Evolutionary conservation across 1,140 invertebrate genomes (phyloP), one percentile per base, ranked within the genome.

Genomic region (Ladona fulva): DNA sequence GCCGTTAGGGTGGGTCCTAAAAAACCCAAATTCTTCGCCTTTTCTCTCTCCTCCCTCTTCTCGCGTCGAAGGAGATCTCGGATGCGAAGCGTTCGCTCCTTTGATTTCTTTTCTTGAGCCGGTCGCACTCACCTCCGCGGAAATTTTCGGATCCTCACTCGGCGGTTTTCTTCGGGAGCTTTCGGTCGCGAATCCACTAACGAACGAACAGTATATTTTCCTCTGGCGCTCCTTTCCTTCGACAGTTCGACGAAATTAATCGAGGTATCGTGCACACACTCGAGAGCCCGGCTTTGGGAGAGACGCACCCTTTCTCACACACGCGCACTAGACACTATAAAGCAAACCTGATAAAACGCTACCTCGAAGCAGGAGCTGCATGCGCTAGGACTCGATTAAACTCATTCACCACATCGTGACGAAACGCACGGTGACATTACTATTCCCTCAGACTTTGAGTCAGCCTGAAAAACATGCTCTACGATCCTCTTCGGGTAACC

Each of bases 391-490:
- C 52, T 66, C 29, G 29, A 66, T 22, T 5, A 66, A 16, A 66
- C 14, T 66, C 52, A 66, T 66, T 66, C 52, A 66, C 52, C 52
- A 66, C 52, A 66, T 66, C 52, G 52, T 66, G 52, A 66, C 52
- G 29, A 37, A 37, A 12, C 52, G 52, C n/a, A 19, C 16, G 52
- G 52, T 66, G n/a, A 66, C 52, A 66, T 66, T 66, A 66, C 52
- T 66, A 66, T 66, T 66, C 52, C 52, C n/a, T 22, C n/a, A 66
- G n/a, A 22, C 14, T 16, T 66, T 66, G 52, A 66, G 52, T 22
- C 52, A 66, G n/a, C 14, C 52, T 66, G 52, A 66, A 66, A 66
- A 66, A 66, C 52, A 66, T 66, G 52, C 52, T 66, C 52, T 66
- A 16, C n/a, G 14, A 16, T 66, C 52, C 52, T 66, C 52, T 66